These are phyloP conservation scores for Menura novaehollandiae DNA, from an alignment of 2,113 vertebrate genomes.

Conservation along the genomic window DNA sequence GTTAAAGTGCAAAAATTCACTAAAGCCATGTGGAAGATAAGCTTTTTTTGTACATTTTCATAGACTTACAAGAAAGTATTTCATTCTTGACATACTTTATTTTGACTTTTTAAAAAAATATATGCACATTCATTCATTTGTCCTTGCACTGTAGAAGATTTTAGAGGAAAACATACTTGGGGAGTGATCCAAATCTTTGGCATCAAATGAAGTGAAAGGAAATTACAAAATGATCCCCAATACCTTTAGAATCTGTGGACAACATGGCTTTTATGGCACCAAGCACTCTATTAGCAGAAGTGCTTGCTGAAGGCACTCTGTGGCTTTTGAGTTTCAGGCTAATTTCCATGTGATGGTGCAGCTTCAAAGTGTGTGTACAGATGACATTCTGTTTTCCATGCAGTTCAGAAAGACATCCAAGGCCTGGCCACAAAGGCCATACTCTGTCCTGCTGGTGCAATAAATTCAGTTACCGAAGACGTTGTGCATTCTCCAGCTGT, in stretches of 20 bases:
- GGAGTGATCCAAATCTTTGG: background rate
- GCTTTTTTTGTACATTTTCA: background rate
- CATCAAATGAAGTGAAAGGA: background rate
- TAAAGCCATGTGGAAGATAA: background rate
- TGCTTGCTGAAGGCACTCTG: background rate
- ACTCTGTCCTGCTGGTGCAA: background rate
- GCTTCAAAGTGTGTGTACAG: background rate
- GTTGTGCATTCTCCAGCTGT: background rate
- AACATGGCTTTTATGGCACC: background rate
- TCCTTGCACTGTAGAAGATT: background rate
- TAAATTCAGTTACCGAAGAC: background rate
- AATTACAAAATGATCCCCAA: conserved; percentile 1
- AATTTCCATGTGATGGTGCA: background rate
- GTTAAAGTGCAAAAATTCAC: conserved; percentile 67
- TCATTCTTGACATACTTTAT: background rate
- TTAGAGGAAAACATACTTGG: background rate
- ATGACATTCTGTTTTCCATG: background rate
- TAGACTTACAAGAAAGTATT: background rate
- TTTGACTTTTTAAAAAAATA: background rate
- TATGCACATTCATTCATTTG: conserved; percentile 26
- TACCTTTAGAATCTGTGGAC: background rate
- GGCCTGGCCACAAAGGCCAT: background rate
- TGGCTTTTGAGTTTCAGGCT: background rate
- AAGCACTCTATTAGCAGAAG: background rate
- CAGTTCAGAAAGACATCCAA: background rate